These are phyloP conservation scores for Neosalanx taihuensis DNA, from an alignment of 2,797 vertebrate species.

Conservation along the genomic window DNA sequence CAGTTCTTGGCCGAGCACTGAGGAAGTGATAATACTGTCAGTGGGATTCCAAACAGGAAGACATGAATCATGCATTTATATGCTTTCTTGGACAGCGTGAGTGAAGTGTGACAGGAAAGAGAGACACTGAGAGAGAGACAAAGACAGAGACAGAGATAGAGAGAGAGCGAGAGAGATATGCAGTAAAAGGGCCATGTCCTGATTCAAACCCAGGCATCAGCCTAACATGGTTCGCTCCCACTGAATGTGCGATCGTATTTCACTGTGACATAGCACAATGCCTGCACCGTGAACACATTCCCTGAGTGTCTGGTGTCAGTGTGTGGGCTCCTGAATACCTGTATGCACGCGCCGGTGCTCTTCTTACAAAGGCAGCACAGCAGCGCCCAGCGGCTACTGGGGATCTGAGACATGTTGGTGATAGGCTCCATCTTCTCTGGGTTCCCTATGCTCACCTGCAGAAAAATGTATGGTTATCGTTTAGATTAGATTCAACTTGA, in stretches of 20 bases:
- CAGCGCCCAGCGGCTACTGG: slow-evolving; percentile 94
- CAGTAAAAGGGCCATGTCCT: not conserved
- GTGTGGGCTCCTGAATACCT: slow-evolving; percentile 67
- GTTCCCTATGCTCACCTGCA: slow-evolving; percentile 91
- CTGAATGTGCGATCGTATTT: too few species aligned
- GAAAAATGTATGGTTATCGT: not conserved
- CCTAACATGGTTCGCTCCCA: not conserved
- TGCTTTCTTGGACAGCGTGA: too few species aligned
- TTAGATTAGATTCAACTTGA: too few species aligned
- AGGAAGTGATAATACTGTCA: not conserved
- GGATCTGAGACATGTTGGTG: slow-evolving; percentile 96
- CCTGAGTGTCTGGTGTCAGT: not conserved
- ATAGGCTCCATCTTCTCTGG: slow-evolving; percentile 99
- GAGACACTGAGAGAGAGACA: too few species aligned
- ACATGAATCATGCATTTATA: not conserved
- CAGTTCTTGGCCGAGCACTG: slow-evolving; percentile 98
- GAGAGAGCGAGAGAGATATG: too few species aligned
- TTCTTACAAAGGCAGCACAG: slow-evolving; percentile 95
- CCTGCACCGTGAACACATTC: too few species aligned
- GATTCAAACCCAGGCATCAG: not conserved
- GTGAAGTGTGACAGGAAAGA: too few species aligned
- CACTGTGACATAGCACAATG: too few species aligned
- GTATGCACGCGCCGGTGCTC: slow-evolving; percentile 93
- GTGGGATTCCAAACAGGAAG: not conserved
- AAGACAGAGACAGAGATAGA: too few species aligned